Base-by-base conservation (phyloP, 2,888 invertebrate species). In the Sarcophaga rosellei region DNA sequence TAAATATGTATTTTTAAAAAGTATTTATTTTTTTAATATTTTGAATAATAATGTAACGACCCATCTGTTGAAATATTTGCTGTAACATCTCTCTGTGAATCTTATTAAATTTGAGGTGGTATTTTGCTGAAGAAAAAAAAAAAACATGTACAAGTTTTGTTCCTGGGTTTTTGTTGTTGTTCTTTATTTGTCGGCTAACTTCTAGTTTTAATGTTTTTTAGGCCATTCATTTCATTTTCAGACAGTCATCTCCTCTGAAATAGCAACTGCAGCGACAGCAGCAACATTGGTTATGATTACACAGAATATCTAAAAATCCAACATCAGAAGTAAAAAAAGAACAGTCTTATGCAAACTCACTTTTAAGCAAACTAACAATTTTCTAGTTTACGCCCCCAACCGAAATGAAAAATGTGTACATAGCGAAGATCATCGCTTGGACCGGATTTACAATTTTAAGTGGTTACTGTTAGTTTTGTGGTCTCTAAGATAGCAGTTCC, bases 331-430 rank as follows among this genome's bases (percentile, higher is more conserved):
- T 21, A 61, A 57, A 63, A 57, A 79, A 70, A 76, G 15, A 57
- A 63, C 57, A 23, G 70, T 59, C 87, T 76, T 81, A 69, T 80
- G 75, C 75, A 75, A 85, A 86, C 87, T 87, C 81, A 88, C 88
- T 89, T 86, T 90, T 89, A 89, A 90, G 89, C 89, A 90, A 90
- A 90, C 90, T 90, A 90, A 90, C 90, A 90, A 90, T 90, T 90
- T 90, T 89, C 90, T 90, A 90, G 90, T 89, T 25, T 88, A 90
- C 90, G 90, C 90, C 90, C 88, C 88, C 88, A 12, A 53, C 4
- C 17, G 61, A 89, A 89, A 85, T 86, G 73, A 74, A 76, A 72
- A 78, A 75, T 62, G 45, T 47, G 61, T 23, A 59, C 5, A 66
- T n/a, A 53, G 17, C 17, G 53, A 53, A 15, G 53, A 17, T 53